Evolutionary conservation across 1,140 invertebrate genomes (phyloP).

Genomic region (Monochamus saltuarius): DNA sequence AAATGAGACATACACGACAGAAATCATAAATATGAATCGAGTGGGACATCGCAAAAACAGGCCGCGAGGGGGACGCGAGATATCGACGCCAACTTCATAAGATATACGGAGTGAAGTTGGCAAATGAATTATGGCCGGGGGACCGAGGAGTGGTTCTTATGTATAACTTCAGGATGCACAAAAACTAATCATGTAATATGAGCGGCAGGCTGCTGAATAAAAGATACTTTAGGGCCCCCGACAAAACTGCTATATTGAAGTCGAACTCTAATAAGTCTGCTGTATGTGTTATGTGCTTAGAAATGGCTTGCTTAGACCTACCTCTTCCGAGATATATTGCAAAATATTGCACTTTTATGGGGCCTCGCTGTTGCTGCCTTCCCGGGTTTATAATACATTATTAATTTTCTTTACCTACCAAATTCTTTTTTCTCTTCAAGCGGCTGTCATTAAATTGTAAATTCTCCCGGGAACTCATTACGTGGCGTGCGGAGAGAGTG

Average conservation of each 20-base stretch:
- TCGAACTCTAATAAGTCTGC: constrained; percentile 40
- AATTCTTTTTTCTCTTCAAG: constrained; percentile 2
- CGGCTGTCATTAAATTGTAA: background rate
- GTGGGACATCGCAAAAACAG: constrained; percentile 25
- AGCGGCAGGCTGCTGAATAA: constrained; percentile 40
- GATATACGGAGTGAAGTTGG: constrained; percentile 27
- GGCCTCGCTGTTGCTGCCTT: constrained; percentile 22
- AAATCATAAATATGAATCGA: constrained; percentile 30
- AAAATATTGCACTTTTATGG: constrained; percentile 39
- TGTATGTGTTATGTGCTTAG: constrained; percentile 44
- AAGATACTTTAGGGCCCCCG: constrained; percentile 40
- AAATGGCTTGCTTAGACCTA: constrained; percentile 42
- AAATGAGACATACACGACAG: constrained; percentile 8
- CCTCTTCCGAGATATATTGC: constrained; percentile 36
- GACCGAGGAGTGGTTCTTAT: constrained; percentile 20
- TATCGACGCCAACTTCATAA: constrained; percentile 29
- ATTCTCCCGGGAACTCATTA: too few species aligned
- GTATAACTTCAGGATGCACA: constrained; percentile 26
- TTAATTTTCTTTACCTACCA: constrained; percentile 27
- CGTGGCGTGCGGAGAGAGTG: too few species aligned
- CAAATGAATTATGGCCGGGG: constrained; percentile 27
- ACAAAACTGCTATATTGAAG: constrained; percentile 40
- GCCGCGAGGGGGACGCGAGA: constrained; percentile 26
- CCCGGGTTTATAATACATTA: constrained; percentile 30
- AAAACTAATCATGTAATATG: constrained; percentile 44